Evolutionary conservation across 53 echinoderm and acorn worm species (phyloP), one percentile per base, ranked within the genome.

Genomic region (Paracentrotus lividus): DNA sequence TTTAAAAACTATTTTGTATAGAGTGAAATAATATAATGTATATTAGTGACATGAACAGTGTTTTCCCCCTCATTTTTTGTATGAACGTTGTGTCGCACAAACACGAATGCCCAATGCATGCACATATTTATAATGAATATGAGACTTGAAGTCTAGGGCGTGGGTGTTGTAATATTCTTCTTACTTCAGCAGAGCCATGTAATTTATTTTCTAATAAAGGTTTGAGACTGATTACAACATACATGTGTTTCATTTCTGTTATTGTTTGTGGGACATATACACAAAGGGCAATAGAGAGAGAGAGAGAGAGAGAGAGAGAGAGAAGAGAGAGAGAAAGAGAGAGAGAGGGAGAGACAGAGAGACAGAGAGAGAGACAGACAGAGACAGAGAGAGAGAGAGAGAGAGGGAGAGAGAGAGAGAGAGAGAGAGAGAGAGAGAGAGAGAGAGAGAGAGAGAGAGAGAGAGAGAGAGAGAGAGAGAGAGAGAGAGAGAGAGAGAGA

Each of bases 121-220:
- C 47, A 45, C 44, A 47, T 81, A 27, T 14, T 4, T 76, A 42
- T 0, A 21, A 42, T 64, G 72, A 47, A 21, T 45, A 45, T 45
- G 44, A 45, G 47, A 81, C 47, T 81, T 4, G 38, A 76, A 76
- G 76, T 76, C 76, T 76, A 4, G 20, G 40, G 16, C 72, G 47
- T 81, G 47, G 47, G 47, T 15, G 21, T 76, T 14, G 36, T 24
- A 5, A 43, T 47, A 78, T n/a, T 26, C 27, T 81, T 26, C 8
- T 47, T 9, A 26, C 23, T 12, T 81, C 47, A 47, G 81, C 44
- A 24, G 81, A 81, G 81, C 47, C 81, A 54, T 57, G 87, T 87
- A 87, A 87, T 40, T 87, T 87, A 87, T 87, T 87, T 87, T 87
- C 87, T 87, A 87, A 54, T 87, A 87, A 87, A 87, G 87, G 87